These are phyloP conservation scores for Cossypha heuglini DNA, from an alignment of 2,797 vertebrate species.

Conservation along the genomic window DNA sequence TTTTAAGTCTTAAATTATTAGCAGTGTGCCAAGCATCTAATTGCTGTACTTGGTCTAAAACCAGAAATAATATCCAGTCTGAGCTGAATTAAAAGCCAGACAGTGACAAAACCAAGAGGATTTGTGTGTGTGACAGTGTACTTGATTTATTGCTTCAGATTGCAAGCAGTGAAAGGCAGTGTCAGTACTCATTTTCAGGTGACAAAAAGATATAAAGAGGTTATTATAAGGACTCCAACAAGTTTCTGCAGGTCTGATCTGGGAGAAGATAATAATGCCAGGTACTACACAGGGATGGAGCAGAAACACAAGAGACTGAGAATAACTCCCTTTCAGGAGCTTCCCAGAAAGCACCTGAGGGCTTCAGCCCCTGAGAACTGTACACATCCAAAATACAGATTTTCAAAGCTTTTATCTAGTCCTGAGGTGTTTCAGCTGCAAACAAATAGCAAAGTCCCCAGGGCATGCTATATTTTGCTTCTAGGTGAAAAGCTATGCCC, in stretches of 20 bases:
- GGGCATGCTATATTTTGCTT: background rate
- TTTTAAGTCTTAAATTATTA: background rate
- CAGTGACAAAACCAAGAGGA: slow-evolving; percentile 33
- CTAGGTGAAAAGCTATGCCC: background rate
- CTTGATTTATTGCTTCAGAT: slow-evolving; percentile 54
- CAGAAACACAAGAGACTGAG: background rate
- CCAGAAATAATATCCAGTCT: slow-evolving; percentile 21
- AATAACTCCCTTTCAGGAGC: background rate
- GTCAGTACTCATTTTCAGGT: slow-evolving; percentile 47
- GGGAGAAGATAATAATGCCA: background rate
- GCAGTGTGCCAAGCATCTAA: background rate
- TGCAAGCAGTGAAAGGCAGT: slow-evolving; percentile 27
- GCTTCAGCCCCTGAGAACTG: background rate
- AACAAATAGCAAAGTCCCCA: background rate
- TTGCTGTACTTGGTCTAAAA: background rate
- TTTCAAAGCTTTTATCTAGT: slow-evolving; percentile 5
- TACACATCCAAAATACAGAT: background rate
- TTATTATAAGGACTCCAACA: slow-evolving; percentile 48
- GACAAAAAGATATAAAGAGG: slow-evolving; percentile 50
- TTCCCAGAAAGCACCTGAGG: background rate
- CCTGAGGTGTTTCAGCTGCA: background rate
- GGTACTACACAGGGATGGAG: background rate
- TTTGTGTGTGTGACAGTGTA: slow-evolving; percentile 7
- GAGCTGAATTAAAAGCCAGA: slow-evolving; percentile 17
- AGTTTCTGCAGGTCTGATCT: slow-evolving; percentile 25